Evolutionary conservation across 1,140 invertebrate species (phyloP).

Genomic region (Lepidostoma basale): DNA sequence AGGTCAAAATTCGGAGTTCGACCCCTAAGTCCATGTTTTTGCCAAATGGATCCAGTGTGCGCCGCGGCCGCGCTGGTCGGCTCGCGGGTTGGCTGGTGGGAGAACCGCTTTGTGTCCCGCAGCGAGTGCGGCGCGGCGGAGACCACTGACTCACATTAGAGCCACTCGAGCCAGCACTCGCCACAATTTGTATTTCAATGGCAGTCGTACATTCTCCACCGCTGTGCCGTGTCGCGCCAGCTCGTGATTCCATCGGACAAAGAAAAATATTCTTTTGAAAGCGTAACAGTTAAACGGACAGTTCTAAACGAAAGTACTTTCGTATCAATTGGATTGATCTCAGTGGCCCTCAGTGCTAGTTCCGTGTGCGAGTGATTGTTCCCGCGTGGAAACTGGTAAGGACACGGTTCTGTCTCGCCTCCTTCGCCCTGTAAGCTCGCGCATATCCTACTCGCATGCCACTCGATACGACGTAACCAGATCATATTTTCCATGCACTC

Average conservation of each 20-base stretch:
- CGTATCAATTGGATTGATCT: background rate
- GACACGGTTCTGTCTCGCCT: background rate
- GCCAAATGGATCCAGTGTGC: too few relatives aligned
- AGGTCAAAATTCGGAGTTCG: too few relatives aligned
- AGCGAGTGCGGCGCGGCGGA: background rate
- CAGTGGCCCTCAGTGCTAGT: background rate
- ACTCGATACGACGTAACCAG: too few relatives aligned
- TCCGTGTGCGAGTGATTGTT: background rate
- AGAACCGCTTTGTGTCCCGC: constrained; percentile 23
- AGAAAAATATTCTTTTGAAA: constrained; percentile 11
- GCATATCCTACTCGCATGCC: too few relatives aligned
- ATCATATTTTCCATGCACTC: too few relatives aligned
- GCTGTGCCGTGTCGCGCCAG: constrained; percentile 13
- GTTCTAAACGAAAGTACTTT: constrained; percentile 19
- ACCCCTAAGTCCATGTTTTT: too few relatives aligned
- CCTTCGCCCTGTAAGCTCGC: background rate
- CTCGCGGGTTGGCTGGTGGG: constrained; percentile 23
- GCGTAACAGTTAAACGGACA: constrained; percentile 2
- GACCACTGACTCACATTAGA: background rate
- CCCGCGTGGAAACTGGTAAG: constrained; percentile 2
- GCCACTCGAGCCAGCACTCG: background rate
- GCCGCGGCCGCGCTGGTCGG: too few relatives aligned
- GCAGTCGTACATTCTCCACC: constrained; percentile 30
- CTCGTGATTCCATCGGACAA: background rate
- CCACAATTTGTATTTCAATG: constrained; percentile 28